Conservation (phyloP, 2,113 vertebrate species). For the Geothlypis trichas region DNA sequence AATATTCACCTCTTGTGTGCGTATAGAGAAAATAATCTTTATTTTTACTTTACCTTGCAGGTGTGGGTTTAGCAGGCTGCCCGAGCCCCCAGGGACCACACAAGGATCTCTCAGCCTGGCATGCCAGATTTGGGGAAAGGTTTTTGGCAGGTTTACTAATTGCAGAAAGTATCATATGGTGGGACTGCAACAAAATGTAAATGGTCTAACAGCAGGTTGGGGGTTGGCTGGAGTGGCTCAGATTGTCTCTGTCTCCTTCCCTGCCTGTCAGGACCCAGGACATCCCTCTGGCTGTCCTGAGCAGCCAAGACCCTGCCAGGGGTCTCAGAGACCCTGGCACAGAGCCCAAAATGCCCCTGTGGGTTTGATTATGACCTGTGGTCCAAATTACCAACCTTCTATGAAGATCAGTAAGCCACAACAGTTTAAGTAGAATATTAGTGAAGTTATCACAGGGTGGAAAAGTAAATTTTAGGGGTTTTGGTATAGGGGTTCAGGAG, state of each 20-base stretch:
- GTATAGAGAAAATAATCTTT: background rate
- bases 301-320: too few relatives aligned
- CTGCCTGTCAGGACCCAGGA: too few relatives aligned
- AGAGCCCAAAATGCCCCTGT: too few relatives aligned
- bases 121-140: background rate
- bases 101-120: background rate
- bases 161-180: rapidly evolving
- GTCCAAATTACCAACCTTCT: too few relatives aligned
- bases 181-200: background rate
- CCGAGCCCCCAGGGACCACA: background rate
- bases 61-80: background rate
- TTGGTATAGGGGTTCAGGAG: too few relatives aligned
- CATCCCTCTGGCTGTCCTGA: too few relatives aligned
- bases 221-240: background rate
- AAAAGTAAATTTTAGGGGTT: too few relatives aligned
- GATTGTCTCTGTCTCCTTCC: background rate
- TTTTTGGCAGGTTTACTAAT: background rate
- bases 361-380: too few relatives aligned
- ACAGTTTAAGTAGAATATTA: too few relatives aligned
- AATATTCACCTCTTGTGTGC: background rate
- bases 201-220: background rate
- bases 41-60: background rate
- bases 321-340: too few relatives aligned
- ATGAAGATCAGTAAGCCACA: too few relatives aligned
- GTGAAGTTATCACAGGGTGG: too few relatives aligned